A percentile compares a stretch with the other conserved stretches of the same genome.
phyloP scores from a whole-genome alignment of 1,140 invertebrate genomes.

The Anagrus nilaparvatae region DNA sequence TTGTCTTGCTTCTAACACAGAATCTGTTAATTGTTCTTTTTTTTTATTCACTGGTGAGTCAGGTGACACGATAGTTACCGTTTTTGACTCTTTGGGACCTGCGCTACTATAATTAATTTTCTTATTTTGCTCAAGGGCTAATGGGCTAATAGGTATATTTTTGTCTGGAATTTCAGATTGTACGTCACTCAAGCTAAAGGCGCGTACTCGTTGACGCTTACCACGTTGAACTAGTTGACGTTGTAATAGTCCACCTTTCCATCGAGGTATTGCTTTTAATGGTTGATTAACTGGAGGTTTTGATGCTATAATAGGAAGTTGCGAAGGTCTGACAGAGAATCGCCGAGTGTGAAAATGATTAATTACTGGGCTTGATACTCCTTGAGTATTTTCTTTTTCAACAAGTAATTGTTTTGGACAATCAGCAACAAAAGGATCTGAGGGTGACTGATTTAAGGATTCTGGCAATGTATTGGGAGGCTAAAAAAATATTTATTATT shows the following conservation, averaged over 20 bases:
- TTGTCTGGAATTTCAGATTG: conserved; percentile 24
- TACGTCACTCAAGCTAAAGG: conserved; percentile 37
- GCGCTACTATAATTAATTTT: no score
- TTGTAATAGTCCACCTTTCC: conserved; percentile 36
- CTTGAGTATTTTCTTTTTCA: conserved; percentile 26
- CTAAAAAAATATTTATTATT: no score
- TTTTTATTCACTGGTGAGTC: no score
- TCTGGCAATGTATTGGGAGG: conserved; percentile 12
- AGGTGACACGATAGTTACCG: conserved; percentile 34
- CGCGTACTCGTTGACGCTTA: conserved; percentile 29
- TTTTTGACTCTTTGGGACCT: conserved; percentile 10
- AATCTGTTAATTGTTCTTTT: no score
- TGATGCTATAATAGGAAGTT: conserved; percentile 20
- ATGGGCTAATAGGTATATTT: no score
- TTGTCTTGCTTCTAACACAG: no score
- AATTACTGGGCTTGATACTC: conserved; percentile 27
- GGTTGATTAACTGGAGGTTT: conserved; percentile 1
- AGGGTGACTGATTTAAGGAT: no score
- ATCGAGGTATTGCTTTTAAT: conserved; percentile 27
- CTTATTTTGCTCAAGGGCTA: no score
- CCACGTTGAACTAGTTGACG: conserved; percentile 33
- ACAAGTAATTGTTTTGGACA: conserved; percentile 31
- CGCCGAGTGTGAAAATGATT: conserved; percentile 13
- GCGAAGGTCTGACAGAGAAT: conserved; percentile 30
- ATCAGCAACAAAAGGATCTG: conserved; percentile 25